Base-by-base conservation (phyloP, 2,888 invertebrate genomes). In the Drosophila antonietae region DNA sequence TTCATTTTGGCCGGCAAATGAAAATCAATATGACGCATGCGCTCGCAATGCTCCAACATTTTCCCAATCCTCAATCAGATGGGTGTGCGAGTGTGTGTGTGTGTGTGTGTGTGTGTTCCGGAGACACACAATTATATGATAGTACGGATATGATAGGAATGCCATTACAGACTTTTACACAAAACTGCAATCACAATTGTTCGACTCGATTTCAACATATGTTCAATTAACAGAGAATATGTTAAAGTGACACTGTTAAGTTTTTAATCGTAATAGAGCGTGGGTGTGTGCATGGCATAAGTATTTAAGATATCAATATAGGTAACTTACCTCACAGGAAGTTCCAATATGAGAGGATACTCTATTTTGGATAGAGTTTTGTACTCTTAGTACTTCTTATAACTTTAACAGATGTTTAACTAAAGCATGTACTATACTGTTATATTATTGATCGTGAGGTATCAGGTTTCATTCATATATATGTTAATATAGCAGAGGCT, bases 1-100 rank as follows among this genome's bases (percentile, higher is more conserved):
- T 37, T 37, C 33, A 20, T 60, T 57, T 65, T 62, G 56, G 51
- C 74, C 68, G 63, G 72, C 67, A 61, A 72, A 67, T 72, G 67
- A 88, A 90, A 86, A 86, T 86, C 90, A 90, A 86, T 86, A 90
- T 75, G 87, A 78, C 86, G 86, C 86, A 86, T 86, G 86, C 86
- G 86, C 86, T 78, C 75, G 75, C 82, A 57, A 47, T 15, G 23
- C 58, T 44, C 59, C 61, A 68, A 47, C 55, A 10, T n/a, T 49
- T 43, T 39, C 33, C 46, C 75, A 56, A 73, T 52, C 52, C 31
- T 59, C 37, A 15, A 57, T 43, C 47, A 23, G 47, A 47, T 59
- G 56, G 14, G 35, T 51, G 39, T 65, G 47, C n/a, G 33, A 12
- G 23, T 55, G 59, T 52, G 52, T 60, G 56, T 55, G 59, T 55